Base-by-base conservation (phyloP, 2,888 invertebrate species). In the Phortica okadai region DNA sequence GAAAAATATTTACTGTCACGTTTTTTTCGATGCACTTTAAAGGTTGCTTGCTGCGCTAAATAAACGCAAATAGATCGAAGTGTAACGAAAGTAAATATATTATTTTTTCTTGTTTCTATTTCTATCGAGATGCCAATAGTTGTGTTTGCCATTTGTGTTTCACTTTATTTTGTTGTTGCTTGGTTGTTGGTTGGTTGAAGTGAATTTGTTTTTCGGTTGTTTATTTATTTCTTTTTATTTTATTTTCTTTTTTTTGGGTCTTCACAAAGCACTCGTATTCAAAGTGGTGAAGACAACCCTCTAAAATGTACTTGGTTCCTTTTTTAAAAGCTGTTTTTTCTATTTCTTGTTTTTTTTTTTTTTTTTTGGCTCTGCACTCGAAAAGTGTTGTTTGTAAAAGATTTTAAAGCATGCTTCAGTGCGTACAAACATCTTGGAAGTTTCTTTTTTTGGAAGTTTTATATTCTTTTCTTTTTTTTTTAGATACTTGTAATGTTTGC, bases 1-100 rank as follows among this genome's bases (percentile, higher is more conserved):
- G 42, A 66, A 77, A 41, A 69, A 69, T 69, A 69, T 69, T 69
- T 69, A 45, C 21, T 5, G 10, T 10, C 69, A 66, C 66, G 14
- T 56, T 14, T 16, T 56, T 6, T 56, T 25, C 66, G 16, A n/a
- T 16, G 62, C 83, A 82, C 80, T 83, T 88, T 82, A 80, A 80
- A 82, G 80, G 80, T 80, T 81, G 77, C 88, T 80, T 76, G 77
- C 66, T 74, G 67, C 74, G 78, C 67, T 76, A 78, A 66, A 80
- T 72, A 58, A 73, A 75, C 80, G 76, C 42, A 79, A 76, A 88
- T 79, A 86, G 83, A 86, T 88, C 84, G 88, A 87, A 85, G 80
- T 80, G 72, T 82, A 33, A 81, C 73, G 75, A 81, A 82, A 77
- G 82, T 77, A 87, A 86, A 88, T 81, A 78, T 69, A 78, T 75